Evolutionary conservation across 2,797 vertebrate genomes (phyloP).

Genomic region (Lepus townsendii): DNA sequence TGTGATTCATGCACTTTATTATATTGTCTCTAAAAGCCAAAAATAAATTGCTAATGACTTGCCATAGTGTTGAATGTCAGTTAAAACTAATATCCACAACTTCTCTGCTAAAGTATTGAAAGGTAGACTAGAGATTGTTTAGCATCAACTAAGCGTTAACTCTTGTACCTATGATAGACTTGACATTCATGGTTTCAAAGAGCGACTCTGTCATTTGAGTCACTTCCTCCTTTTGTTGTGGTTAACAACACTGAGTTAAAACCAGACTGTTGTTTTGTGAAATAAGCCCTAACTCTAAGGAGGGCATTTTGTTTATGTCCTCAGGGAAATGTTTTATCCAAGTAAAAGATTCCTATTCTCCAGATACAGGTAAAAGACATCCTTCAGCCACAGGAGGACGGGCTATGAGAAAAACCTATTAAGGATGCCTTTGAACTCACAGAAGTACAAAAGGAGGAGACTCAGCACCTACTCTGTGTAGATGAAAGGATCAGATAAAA

Average conservation of each 20-base stretch:
- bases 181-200: slow-evolving; percentile 36
- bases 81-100: neutral
- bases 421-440: neutral
- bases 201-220: neutral
- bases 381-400: neutral
- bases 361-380: neutral
- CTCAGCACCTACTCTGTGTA: neutral
- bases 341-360: neutral
- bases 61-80: neutral
- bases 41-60: neutral
- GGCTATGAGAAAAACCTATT: neutral
- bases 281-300: neutral
- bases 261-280: slow-evolving; percentile 17
- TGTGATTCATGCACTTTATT: neutral
- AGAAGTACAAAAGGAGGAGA: neutral
- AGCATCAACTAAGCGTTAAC: neutral
- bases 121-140: neutral
- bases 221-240: slow-evolving; percentile 37
- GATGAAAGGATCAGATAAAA: neutral
- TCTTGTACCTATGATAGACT: neutral
- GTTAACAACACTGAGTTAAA: neutral
- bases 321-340: neutral
- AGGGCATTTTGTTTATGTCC: neutral
- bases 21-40: neutral
- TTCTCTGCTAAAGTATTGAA: neutral